These are phyloP conservation scores for Paralvinella palmiformis DNA, from an alignment of 1,140 invertebrate genomes.

Conservation along the genomic window DNA sequence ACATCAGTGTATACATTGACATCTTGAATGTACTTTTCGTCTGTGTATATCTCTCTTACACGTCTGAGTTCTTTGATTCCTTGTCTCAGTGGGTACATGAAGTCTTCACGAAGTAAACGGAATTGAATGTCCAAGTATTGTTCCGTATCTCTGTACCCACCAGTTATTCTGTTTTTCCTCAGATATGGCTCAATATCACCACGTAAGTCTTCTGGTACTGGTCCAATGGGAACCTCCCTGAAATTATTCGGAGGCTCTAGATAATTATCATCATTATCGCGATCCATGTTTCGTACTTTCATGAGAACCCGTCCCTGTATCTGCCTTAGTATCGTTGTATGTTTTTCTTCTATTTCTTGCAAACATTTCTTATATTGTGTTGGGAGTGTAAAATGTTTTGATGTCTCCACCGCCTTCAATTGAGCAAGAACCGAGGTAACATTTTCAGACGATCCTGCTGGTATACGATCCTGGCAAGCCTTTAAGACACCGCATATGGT, in stretches of 20 bases:
- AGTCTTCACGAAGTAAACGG: slow-evolving; percentile 64
- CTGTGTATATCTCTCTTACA: slow-evolving; percentile 20
- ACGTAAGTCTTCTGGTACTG: slow-evolving; percentile 8
- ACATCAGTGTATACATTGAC: slow-evolving; percentile 22
- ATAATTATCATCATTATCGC: slow-evolving; percentile 1
- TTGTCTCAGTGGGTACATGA: slow-evolving; percentile 33
- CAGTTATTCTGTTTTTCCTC: slow-evolving; percentile 56
- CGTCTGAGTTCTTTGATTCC: slow-evolving; percentile 28
- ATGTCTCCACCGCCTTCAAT: no score
- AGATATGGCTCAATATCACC: slow-evolving; percentile 40
- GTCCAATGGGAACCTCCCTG: slow-evolving; percentile 22
- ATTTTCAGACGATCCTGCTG: no score
- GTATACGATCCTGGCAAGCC: no score
- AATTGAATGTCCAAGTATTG: slow-evolving; percentile 72
- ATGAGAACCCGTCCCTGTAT: no score
- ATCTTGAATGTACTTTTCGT: slow-evolving; percentile 10
- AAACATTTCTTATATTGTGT: no score
- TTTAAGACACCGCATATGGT: no score
- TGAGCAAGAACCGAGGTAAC: no score
- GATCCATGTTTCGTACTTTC: no score
- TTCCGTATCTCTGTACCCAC: slow-evolving; percentile 56
- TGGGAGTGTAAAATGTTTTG: no score
- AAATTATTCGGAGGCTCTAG: slow-evolving; percentile 29
- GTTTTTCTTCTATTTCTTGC: no score
- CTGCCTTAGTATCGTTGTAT: no score